A percentile compares a stretch with the other conserved stretches of the same genome.
Conservation (phyloP, 2,113 vertebrate species). For the Nesoenas mayeri region DNA sequence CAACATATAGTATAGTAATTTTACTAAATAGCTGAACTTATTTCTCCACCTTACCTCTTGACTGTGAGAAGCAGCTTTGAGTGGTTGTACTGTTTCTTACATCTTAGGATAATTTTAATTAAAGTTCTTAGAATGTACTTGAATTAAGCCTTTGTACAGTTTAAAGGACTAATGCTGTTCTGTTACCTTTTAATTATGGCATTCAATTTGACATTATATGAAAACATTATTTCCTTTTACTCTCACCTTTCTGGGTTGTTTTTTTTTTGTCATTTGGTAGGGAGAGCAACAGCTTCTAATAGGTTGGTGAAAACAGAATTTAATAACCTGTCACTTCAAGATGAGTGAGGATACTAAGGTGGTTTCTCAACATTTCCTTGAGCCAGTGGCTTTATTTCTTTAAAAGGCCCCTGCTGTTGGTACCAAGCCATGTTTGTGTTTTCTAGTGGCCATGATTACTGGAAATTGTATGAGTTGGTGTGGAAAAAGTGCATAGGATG, state of each 20-base stretch:
- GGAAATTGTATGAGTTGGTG: neutral
- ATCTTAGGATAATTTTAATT: conserved; percentile 15
- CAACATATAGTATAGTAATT: neutral
- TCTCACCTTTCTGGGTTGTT: neutral
- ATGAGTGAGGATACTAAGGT: neutral
- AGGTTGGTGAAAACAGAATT: neutral
- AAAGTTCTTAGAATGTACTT: neutral
- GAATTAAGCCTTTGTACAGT: neutral
- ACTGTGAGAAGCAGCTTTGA: neutral
- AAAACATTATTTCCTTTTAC: neutral
- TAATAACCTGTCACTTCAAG: neutral
- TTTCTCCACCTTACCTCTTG: neutral
- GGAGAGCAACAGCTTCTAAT: neutral
- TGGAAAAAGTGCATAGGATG: neutral
- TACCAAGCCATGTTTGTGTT: neutral
- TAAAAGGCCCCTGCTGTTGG: neutral
- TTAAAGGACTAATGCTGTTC: neutral
- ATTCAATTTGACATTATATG: neutral
- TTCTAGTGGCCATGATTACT: neutral
- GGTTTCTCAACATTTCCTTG: neutral
- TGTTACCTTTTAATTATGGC: neutral
- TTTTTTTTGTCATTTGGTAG: neutral
- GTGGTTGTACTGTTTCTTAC: neutral
- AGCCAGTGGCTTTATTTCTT: neutral
- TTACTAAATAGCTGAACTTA: neutral